A percentile compares a stretch with the other conserved stretches of the same genome.
These are phyloP conservation scores for Electrophaes corylata DNA, from an alignment of 2,888 invertebrate species.

Conservation along the genomic window DNA sequence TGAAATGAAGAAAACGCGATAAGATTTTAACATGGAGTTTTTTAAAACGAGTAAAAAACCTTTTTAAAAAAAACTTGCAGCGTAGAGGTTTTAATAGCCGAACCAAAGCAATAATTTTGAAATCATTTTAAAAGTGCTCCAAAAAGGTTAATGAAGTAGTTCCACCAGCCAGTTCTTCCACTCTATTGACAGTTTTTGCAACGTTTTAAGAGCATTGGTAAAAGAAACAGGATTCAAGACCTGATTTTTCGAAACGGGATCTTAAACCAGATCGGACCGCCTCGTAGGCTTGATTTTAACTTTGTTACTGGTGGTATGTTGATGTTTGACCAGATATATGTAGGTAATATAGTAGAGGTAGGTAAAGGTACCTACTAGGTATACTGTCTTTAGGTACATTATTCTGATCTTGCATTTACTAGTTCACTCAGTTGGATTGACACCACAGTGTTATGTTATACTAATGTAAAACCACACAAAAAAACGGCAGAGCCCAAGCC, in stretches of 20 bases:
- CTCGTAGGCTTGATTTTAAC: slow-evolving; percentile 25
- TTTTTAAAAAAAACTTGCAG: neutral
- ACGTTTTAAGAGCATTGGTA: slow-evolving; percentile 26
- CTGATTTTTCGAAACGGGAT: slow-evolving; percentile 35
- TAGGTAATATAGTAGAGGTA: no score
- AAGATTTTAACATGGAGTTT: neutral
- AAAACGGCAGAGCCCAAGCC: no score
- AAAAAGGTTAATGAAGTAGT: slow-evolving; percentile 15
- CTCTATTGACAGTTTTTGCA: slow-evolving; percentile 23
- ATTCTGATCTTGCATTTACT: no score
- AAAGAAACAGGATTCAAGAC: slow-evolving; percentile 35
- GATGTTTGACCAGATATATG: neutral
- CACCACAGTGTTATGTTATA: no score
- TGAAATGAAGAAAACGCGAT: slow-evolving; percentile 19
- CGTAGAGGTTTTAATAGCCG: slow-evolving; percentile 3
- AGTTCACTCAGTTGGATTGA: no score
- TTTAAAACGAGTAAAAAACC: neutral
- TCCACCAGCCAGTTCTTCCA: slow-evolving; percentile 16
- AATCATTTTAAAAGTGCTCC: slow-evolving; percentile 17
- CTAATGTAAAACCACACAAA: no score
- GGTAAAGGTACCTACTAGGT: no score
- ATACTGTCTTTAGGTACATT: no score
- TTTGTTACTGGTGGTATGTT: slow-evolving; percentile 1
- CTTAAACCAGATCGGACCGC: slow-evolving; percentile 23
- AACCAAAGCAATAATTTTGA: slow-evolving; percentile 10